Evolutionary conservation across 2,888 invertebrate species (phyloP).

Genomic region (Schizaphis graminum): DNA sequence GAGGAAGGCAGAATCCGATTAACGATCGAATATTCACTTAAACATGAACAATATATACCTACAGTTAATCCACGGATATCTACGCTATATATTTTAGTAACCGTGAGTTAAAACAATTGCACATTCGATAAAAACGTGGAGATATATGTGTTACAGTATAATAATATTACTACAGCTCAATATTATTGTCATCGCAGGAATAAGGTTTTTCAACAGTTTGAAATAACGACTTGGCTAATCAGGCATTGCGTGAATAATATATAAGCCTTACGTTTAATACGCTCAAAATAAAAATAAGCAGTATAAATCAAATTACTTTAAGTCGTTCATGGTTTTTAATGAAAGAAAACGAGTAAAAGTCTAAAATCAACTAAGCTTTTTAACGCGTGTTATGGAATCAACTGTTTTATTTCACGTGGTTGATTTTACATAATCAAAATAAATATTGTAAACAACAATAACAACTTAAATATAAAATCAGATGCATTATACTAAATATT

Average conservation of each 20-base stretch:
- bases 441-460: background rate
- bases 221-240: background rate
- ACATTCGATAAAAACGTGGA: background rate
- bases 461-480: background rate
- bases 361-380: background rate
- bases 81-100: background rate
- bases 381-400: background rate
- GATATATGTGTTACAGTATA: background rate
- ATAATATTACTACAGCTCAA: background rate
- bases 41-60: background rate
- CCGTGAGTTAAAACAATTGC: background rate
- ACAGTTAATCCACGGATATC: background rate
- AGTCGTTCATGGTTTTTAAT: background rate
- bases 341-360: background rate
- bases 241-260: background rate
- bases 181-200: background rate
- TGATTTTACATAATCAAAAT: background rate
- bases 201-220: background rate
- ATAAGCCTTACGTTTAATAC: background rate
- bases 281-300: background rate
- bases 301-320: background rate
- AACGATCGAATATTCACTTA: background rate
- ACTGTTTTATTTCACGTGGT: background rate
- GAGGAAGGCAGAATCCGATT: background rate
- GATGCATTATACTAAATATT: background rate